phyloP scores from a whole-genome alignment of 2,888 invertebrate genomes.

The Nephrocerus scutellatus region DNA sequence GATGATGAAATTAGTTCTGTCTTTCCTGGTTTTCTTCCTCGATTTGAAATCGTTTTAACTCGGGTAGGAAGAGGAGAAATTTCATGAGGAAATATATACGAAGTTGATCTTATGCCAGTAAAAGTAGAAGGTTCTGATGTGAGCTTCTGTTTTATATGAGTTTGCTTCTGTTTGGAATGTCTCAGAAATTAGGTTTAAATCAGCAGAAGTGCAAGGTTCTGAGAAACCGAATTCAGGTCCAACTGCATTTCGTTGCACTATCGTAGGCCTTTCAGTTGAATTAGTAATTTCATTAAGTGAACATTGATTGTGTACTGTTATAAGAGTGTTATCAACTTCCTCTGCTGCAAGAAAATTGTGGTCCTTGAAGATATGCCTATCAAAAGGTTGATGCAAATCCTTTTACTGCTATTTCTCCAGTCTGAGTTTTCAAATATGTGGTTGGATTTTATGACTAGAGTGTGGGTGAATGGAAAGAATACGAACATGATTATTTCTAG shows the following conservation, averaged over 20 bases:
- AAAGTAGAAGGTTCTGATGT: constrained; percentile 11
- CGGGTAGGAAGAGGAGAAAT: constrained; percentile 11
- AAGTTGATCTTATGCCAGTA: constrained; percentile 10
- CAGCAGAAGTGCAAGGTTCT: constrained; percentile 7
- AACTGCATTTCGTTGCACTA: too few relatives aligned
- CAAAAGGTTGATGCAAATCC: constrained; percentile 14
- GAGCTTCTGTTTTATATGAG: constrained; percentile 6
- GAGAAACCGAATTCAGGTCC: too few relatives aligned
- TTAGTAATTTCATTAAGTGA: too few relatives aligned
- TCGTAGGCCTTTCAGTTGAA: too few relatives aligned
- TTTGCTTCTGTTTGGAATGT: constrained; percentile 6
- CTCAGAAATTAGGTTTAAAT: neutral
- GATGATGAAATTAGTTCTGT: constrained; percentile 13
- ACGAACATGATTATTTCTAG: constrained; percentile 14
- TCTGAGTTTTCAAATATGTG: constrained; percentile 12
- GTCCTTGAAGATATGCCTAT: constrained; percentile 11
- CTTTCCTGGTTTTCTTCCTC: constrained; percentile 12
- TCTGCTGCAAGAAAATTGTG: constrained; percentile 10
- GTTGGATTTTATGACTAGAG: constrained; percentile 18
- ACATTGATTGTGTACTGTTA: constrained; percentile 3
- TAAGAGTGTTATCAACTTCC: constrained; percentile 10
- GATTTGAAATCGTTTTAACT: constrained; percentile 11
- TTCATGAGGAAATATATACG: constrained; percentile 9
- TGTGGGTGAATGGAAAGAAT: constrained; percentile 16
- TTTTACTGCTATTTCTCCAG: constrained; percentile 14